A percentile compares a stretch with the other conserved stretches of the same genome.
These are phyloP conservation scores for Apodemia hepburni DNA, from an alignment of 2,888 invertebrate species.

Conservation along the genomic window DNA sequence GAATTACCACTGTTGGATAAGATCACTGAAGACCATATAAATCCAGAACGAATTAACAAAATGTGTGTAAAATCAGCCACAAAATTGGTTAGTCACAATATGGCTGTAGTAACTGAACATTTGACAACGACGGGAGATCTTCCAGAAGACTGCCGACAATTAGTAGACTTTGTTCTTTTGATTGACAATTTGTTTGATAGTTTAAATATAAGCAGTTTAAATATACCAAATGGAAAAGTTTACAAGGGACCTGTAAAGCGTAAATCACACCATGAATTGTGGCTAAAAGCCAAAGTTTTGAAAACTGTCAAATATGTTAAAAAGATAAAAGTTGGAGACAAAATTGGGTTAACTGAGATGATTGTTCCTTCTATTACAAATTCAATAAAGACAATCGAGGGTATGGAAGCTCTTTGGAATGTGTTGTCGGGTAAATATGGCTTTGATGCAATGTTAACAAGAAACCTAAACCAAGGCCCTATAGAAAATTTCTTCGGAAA, in stretches of 20 bases:
- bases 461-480: conserved; percentile 28
- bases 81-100: conserved; percentile 25
- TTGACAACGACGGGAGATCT: conserved; percentile 27
- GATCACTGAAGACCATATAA: conserved; percentile 23
- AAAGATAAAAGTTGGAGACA: conserved; percentile 15
- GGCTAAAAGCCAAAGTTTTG: conserved; percentile 20
- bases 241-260: conserved; percentile 28
- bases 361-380: conserved; percentile 24
- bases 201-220: conserved; percentile 16
- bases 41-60: conserved; percentile 24
- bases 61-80: conserved; percentile 25
- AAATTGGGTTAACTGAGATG: conserved; percentile 16
- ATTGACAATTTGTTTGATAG: conserved; percentile 27
- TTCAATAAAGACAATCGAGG: conserved; percentile 27
- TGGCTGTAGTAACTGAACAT: conserved; percentile 28
- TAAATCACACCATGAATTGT: conserved; percentile 24
- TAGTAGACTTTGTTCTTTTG: conserved; percentile 25
- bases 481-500: conserved; percentile 29
- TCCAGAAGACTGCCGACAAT: conserved; percentile 26
- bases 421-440: conserved; percentile 22
- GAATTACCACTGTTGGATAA: conserved; percentile 20
- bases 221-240: conserved; percentile 29
- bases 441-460: conserved; percentile 25
- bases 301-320: conserved; percentile 23
- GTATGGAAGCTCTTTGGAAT: conserved; percentile 23